Evolutionary conservation across 2,888 invertebrate species (phyloP), one percentile per base, ranked within the genome.

Genomic region (Limenitis arthemis): DNA sequence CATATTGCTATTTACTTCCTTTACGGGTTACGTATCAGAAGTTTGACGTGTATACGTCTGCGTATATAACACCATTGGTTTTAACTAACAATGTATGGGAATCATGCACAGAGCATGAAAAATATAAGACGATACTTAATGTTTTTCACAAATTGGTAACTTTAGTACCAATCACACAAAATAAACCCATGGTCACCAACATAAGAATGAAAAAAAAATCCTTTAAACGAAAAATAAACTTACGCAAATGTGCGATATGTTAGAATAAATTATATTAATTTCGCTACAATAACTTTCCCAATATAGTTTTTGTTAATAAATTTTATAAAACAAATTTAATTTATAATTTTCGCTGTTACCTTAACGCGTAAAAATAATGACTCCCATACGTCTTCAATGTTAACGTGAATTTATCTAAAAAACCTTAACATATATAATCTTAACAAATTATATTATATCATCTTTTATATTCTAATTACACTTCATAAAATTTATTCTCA

Each of bases 371-470:
- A 31, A 47, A 41, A 43, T n/a, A n/a, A n/a, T 20, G 54, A 60
- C 55, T 54, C 60, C 58, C 58, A 54, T 60, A 56, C 56, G 47
- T 31, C 29, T 46, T 58, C 42, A 51, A 49, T 51, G 55, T 58
- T 51, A 69, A 72, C 70, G 69, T 66, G 57, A 66, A 73, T 65
- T 64, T 71, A 65, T 60, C 66, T 72, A 70, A 74, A 69, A 51
- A 73, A 65, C 66, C 70, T 79, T 73, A 77, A 77, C 69, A 74
- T 70, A 75, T 73, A 73, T 75, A 68, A 36, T 68, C 82, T 84
- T 83, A 85, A 85, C 84, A 83, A 80, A 79, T 84, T 83, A 85
- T 84, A 84, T 84, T 85, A 84, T 69, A 75, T 72, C 72, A 71
- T 81, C 80, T 85, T 79, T 81, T 80, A 80, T 64, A 77, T 12